A percentile compares a stretch with the other conserved stretches of the same genome.
These are phyloP conservation scores for Allygus modestus DNA, from an alignment of 2,888 invertebrate species.

Conservation along the genomic window DNA sequence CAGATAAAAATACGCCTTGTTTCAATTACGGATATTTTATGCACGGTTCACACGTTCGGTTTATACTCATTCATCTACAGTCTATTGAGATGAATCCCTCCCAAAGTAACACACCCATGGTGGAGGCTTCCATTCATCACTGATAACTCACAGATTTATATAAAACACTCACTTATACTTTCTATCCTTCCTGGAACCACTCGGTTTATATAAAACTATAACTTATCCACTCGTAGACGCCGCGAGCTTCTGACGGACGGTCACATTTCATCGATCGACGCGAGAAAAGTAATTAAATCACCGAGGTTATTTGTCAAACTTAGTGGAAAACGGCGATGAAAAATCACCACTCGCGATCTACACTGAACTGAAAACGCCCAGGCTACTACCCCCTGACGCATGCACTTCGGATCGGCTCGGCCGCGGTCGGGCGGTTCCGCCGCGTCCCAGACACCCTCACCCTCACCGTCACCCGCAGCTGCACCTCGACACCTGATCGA, in stretches of 20 bases:
- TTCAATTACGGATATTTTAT: not conserved
- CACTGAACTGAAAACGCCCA: constrained; percentile 59
- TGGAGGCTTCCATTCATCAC: constrained; percentile 5
- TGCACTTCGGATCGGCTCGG: constrained; percentile 48
- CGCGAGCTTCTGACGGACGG: not conserved
- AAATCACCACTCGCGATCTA: constrained; percentile 52
- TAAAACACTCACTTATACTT: not conserved
- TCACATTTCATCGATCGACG: not conserved
- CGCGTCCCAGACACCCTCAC: constrained; percentile 47
- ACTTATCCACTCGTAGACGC: not conserved
- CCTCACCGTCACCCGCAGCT: constrained; percentile 41
- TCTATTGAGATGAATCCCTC: not conserved
- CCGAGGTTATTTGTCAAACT: constrained; percentile 25
- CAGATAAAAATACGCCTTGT: not conserved
- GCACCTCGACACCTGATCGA: constrained; percentile 56
- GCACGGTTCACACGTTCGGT: not conserved
- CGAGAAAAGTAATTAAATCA: constrained; percentile 12
- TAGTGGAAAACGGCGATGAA: constrained; percentile 26
- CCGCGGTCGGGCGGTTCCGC: constrained; percentile 25
- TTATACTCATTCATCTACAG: not conserved
- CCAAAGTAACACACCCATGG: constrained; percentile 13
- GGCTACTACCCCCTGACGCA: constrained; percentile 58
- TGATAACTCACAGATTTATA: not conserved
- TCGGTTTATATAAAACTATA: not conserved
- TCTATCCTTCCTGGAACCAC: not conserved